A percentile compares a stretch with the other conserved stretches of the same genome.
These are phyloP conservation scores for Cosmopolites sordidus DNA, from an alignment of 2,888 invertebrate genomes.

Conservation along the genomic window DNA sequence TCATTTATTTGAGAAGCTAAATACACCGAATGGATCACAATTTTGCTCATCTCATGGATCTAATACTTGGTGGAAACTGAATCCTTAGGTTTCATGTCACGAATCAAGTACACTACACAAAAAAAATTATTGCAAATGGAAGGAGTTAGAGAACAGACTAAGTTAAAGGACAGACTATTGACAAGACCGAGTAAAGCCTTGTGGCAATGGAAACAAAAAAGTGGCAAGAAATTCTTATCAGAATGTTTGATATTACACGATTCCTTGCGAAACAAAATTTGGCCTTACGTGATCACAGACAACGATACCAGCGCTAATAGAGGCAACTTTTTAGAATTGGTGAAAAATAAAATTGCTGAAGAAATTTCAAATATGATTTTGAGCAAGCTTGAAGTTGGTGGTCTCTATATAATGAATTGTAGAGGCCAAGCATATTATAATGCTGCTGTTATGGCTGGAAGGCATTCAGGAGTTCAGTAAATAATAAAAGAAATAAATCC, in stretches of 20 bases:
- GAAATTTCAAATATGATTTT: constrained; percentile 25
- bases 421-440: constrained; percentile 35
- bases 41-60: too few relatives aligned
- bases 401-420: constrained; percentile 31
- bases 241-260: neutral
- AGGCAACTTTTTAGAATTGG: neutral
- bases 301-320: too few relatives aligned
- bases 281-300: too few relatives aligned
- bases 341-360: neutral
- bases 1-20: too few relatives aligned
- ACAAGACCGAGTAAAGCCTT: neutral
- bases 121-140: neutral
- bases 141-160: neutral
- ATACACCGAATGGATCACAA: too few relatives aligned
- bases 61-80: too few relatives aligned
- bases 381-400: constrained; percentile 27
- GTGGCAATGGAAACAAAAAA: neutral
- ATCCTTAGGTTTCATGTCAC: too few relatives aligned
- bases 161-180: neutral
- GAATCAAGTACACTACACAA: too few relatives aligned
- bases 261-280: neutral
- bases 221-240: constrained; percentile 1
- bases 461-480: too few relatives aligned
- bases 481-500: too few relatives aligned
- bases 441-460: constrained; percentile 30